These are phyloP conservation scores for Alosa sapidissima DNA, from an alignment of 2,797 vertebrate genomes.

Conservation along the genomic window DNA sequence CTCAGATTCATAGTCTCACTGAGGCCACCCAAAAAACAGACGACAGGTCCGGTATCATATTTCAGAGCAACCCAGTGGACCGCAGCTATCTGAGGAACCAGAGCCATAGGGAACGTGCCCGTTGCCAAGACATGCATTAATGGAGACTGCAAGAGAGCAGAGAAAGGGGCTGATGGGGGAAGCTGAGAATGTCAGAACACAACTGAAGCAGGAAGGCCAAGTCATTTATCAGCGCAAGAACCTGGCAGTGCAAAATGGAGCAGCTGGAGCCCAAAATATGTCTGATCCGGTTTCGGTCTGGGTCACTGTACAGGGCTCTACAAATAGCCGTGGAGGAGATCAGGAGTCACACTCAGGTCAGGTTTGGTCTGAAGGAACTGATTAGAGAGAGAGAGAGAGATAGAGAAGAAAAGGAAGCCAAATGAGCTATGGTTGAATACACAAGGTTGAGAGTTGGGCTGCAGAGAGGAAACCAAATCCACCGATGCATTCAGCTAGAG, in stretches of 20 bases:
- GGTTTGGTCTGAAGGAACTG: conserved; percentile 28
- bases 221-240: not conserved
- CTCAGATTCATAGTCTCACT: not conserved
- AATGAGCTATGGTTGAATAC: too few relatives aligned
- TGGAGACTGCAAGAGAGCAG: not conserved
- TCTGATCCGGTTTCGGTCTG: not conserved
- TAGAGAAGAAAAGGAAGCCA: not conserved
- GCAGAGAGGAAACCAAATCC: not conserved
- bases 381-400: conserved; percentile 36
- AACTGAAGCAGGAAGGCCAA: not conserved
- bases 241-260: not conserved
- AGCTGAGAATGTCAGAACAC: conserved; percentile 40
- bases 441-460: not conserved
- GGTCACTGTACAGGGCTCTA: not conserved
- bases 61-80: not conserved
- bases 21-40: not conserved
- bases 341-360: not conserved
- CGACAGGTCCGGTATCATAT: not conserved
- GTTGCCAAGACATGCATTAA: conserved; percentile 8
- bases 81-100: not conserved
- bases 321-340: not conserved
- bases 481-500: not conserved
- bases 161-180: too few relatives aligned
- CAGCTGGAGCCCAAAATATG: not conserved
- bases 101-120: not conserved